Base-by-base conservation (phyloP, 2,888 invertebrate species). In the Hypomecis atomaria region DNA sequence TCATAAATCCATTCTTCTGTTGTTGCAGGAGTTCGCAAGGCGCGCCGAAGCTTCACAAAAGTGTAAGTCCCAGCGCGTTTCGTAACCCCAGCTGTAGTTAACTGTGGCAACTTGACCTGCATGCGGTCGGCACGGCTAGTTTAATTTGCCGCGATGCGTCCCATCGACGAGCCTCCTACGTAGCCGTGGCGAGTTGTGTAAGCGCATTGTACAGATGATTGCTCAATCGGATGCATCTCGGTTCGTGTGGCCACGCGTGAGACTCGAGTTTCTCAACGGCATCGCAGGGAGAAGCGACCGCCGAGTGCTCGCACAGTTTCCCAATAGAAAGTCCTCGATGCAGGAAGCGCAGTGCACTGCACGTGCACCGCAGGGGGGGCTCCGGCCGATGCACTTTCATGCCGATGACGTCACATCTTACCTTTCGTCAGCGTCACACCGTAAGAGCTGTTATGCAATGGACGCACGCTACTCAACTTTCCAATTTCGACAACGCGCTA, bases 401-500 rank as follows among this genome's bases (percentile, higher is more conserved):
- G 84, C 82, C 77, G 83, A 77, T 91, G 91, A 90, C 91, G 92
- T 91, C 90, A 92, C 84, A 75, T 74, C 78, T 83, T 87, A 86
- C 90, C 90, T 91, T 89, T 89, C 90, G 89, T 85, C 89, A 89
- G 88, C 88, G 88, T 89, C 89, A 89, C 87, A 84, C 81, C 87
- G 91, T 89, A 91, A 90, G 89, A 88, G 87, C 87, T 84, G 84
- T 91, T 91, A 90, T 85, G 91, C 88, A 92, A 92, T 81, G 77
- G 84, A 86, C 86, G 87, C 88, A 88, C 91, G 84, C 88, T 85
- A 83, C 89, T 90, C 90, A 86, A 92, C 92, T 92, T 92, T 92
- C 92, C 92, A 92, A 92, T 92, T 92, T 92, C 92, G 91, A 91
- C 92, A 92, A 92, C 91, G 88, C 86, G 88, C 91, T 88, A 92